Percentiles rank a stretch among this genome's conserved stretches.
phyloP scores from a whole-genome alignment of 2,888 invertebrate species.

The Dorcus parallelipipedus region DNA sequence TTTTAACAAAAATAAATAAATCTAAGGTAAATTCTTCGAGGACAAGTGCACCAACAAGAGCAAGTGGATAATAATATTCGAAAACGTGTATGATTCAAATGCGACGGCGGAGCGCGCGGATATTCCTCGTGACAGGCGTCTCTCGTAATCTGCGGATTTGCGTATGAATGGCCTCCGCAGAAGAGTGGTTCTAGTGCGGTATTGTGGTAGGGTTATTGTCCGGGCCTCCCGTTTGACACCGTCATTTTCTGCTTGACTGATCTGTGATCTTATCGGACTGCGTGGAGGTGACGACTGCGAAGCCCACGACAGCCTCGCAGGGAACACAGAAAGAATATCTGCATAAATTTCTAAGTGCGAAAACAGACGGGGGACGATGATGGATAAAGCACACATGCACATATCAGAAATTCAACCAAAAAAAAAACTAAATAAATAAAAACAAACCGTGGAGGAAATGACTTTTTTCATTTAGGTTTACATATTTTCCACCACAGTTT shows the following conservation, averaged over 20 bases:
- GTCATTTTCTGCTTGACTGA: conserved; percentile 50
- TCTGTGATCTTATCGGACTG: conserved; percentile 46
- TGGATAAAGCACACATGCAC: too few species aligned
- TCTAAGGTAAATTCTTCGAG: too few species aligned
- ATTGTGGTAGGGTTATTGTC: conserved; percentile 41
- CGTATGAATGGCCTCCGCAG: conserved; percentile 44
- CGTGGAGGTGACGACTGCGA: conserved; percentile 37
- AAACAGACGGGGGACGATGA: background rate
- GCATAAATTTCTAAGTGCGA: too few species aligned
- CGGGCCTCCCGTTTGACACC: conserved; percentile 47
- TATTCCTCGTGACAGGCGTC: conserved; percentile 21
- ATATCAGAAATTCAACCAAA: too few species aligned
- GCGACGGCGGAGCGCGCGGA: background rate
- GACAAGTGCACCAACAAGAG: too few species aligned
- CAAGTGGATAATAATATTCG: background rate
- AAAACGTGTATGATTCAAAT: conserved; percentile 1
- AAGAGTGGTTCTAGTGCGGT: conserved; percentile 33
- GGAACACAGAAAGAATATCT: too few species aligned
- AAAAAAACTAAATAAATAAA: too few species aligned
- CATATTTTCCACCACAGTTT: too few species aligned
- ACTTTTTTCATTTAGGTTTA: too few species aligned
- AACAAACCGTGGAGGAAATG: too few species aligned
- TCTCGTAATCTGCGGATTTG: conserved; percentile 45
- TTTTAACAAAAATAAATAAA: too few species aligned
- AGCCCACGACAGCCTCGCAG: background rate